Conservation (phyloP, 2,888 invertebrate species). For the Schizotus pectinicornis region DNA sequence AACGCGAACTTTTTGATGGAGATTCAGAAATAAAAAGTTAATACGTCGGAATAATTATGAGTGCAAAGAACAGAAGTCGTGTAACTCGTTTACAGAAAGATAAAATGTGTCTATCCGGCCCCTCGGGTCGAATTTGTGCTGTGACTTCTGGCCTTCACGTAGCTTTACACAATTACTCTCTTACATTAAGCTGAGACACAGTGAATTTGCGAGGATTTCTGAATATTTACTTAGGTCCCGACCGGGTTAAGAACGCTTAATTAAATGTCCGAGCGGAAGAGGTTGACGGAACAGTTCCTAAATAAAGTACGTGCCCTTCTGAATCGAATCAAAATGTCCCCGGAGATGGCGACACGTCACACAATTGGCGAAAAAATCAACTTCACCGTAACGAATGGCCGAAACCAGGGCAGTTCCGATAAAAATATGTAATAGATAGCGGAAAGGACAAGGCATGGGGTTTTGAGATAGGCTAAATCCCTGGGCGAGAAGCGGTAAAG, state of each 20-base stretch:
- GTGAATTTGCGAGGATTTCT: slow-evolving; percentile 25
- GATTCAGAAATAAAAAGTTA: too few relatives aligned
- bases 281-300: slow-evolving; percentile 18
- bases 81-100: too few relatives aligned
- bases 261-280: slow-evolving; percentile 26
- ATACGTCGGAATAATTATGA: too few relatives aligned
- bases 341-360: slow-evolving; percentile 1
- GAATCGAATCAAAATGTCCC: slow-evolving; percentile 11
- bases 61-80: too few relatives aligned
- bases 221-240: slow-evolving; percentile 24
- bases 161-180: not conserved
- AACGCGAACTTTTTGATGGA: too few relatives aligned
- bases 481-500: slow-evolving; percentile 9
- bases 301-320: slow-evolving; percentile 28
- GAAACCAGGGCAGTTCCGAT: slow-evolving; percentile 10
- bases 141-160: too few relatives aligned
- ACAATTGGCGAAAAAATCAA: slow-evolving; percentile 10
- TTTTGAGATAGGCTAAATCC: slow-evolving; percentile 19
- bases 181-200: slow-evolving; percentile 19
- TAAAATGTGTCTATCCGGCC: too few relatives aligned
- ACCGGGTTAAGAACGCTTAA: slow-evolving; percentile 28
- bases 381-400: slow-evolving; percentile 10
- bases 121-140: too few relatives aligned
- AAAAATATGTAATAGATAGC: slow-evolving; percentile 19
- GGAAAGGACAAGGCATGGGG: slow-evolving; percentile 17